Evolutionary conservation across 2,888 invertebrate species (phyloP), one percentile per base, ranked within the genome.

Genomic region (Nesidiocoris tenuis): DNA sequence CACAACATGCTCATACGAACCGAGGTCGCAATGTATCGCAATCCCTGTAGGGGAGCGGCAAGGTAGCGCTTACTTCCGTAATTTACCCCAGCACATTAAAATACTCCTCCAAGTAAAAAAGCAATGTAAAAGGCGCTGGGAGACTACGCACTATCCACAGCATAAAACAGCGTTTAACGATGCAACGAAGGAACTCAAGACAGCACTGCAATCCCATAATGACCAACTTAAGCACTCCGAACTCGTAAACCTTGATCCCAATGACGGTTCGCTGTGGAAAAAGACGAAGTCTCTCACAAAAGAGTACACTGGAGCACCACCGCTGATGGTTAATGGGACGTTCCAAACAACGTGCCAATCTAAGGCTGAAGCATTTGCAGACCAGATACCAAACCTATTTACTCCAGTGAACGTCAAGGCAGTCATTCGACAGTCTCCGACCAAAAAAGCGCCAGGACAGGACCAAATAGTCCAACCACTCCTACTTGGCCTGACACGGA

Each of bases 381-480:
- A 67, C 1, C 67, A 54, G 1, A 19, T 67, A 5, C 23, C 67
- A 19, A 3, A 18, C 23, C 17, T 67, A 18, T 67, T 67, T 56
- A 61, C 12, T 9, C 61, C 61, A 16, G 17, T 12, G 7, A 7
- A 61, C 9, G 61, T 61, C 12, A 17, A 12, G 16, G 9, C 19
- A 19, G 56, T 18, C 3, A 67, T 67, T 56, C 18, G 56, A n/a
- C 25, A 22, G 16, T 67, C 67, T 56, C 67, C 55, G 2, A 68
- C 68, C 19, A 68, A 57, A 2, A 68, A 68, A 57, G 55, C 68
- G 7, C 68, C 68, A 9, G 68, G 68, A 0, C 19, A 67, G 3
- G 67, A 67, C 21, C 19, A 17, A 1, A 54, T 67, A n/a, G 24
- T 17, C 1, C 67, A 67, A 19, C 67, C 67, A 19, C 55, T 67